Conservation (phyloP, 1,140 invertebrate species). For the Tribolium castaneum region DNA sequence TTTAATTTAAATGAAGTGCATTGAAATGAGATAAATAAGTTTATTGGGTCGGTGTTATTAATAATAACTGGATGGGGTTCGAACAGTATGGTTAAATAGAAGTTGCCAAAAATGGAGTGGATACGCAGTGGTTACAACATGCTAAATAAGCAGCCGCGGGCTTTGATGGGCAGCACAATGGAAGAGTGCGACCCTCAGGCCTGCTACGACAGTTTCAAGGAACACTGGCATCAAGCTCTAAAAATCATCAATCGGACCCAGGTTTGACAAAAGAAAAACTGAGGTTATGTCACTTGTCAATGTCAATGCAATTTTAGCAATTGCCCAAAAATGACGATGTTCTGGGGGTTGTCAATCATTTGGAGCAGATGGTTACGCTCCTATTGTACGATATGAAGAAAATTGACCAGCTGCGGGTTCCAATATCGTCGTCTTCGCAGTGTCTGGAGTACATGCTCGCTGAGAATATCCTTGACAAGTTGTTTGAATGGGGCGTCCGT, state of each 20-base stretch:
- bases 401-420: conserved; percentile 63
- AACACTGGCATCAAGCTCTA: conserved; percentile 93
- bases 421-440: conserved; percentile 68
- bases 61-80: neutral
- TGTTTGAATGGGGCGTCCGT: conserved; percentile 81
- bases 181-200: conserved; percentile 76
- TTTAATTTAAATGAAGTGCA: conserved; percentile 1
- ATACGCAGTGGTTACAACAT: conserved; percentile 57
- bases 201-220: conserved; percentile 92
- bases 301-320: conserved; percentile 56
- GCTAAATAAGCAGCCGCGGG: conserved; percentile 50
- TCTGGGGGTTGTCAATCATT: conserved; percentile 88
- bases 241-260: conserved; percentile 80
- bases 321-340: conserved; percentile 82
- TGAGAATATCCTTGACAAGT: conserved; percentile 81
- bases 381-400: conserved; percentile 82
- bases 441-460: conserved; percentile 82
- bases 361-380: conserved; percentile 93
- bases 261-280: conserved; percentile 46
- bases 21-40: conserved; percentile 27
- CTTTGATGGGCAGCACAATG: conserved; percentile 55
- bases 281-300: conserved; percentile 6
- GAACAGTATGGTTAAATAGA: conserved; percentile 18
- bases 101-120: conserved; percentile 52
- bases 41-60: conserved; percentile 5